Evolutionary conservation across 2,888 invertebrate genomes (phyloP).

Genomic region (Lithophane leautieri): DNA sequence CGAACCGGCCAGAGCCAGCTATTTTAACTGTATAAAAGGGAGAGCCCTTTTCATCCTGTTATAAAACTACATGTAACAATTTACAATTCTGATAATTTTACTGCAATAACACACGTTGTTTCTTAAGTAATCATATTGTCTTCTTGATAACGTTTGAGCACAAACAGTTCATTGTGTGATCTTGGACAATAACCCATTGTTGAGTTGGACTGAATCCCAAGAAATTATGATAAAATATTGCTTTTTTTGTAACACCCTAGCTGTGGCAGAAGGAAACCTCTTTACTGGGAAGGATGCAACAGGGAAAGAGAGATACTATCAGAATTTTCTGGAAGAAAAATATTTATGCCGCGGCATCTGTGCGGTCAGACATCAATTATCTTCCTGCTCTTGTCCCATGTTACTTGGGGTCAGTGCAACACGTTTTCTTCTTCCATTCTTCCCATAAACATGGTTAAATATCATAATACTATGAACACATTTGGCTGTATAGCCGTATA

Average conservation of each 20-base stretch:
- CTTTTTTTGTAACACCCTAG: slow-evolving; percentile 9
- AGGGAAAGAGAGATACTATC: too few species aligned
- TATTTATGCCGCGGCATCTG: too few species aligned
- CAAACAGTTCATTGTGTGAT: slow-evolving; percentile 46
- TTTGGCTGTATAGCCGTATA: too few species aligned
- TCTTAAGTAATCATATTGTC: slow-evolving; percentile 33
- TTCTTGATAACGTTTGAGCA: slow-evolving; percentile 44
- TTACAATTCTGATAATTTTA: slow-evolving; percentile 5
- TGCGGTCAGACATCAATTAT: too few species aligned
- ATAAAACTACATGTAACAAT: neutral
- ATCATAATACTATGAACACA: too few species aligned
- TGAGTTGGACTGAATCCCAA: slow-evolving; percentile 19
- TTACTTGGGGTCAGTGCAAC: too few species aligned
- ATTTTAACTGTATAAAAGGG: too few species aligned
- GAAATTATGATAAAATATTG: slow-evolving; percentile 25
- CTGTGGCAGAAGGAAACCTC: neutral
- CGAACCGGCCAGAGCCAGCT: too few species aligned
- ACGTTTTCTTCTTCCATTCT: too few species aligned
- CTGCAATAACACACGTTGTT: slow-evolving; percentile 3
- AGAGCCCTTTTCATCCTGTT: neutral
- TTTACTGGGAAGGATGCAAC: neutral
- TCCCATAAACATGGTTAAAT: too few species aligned
- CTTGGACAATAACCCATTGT: slow-evolving; percentile 53
- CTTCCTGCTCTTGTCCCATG: too few species aligned
- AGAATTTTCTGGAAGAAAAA: neutral